These are phyloP conservation scores for Iselma pallidipennis DNA, from an alignment of 2,888 invertebrate genomes.

Conservation along the genomic window DNA sequence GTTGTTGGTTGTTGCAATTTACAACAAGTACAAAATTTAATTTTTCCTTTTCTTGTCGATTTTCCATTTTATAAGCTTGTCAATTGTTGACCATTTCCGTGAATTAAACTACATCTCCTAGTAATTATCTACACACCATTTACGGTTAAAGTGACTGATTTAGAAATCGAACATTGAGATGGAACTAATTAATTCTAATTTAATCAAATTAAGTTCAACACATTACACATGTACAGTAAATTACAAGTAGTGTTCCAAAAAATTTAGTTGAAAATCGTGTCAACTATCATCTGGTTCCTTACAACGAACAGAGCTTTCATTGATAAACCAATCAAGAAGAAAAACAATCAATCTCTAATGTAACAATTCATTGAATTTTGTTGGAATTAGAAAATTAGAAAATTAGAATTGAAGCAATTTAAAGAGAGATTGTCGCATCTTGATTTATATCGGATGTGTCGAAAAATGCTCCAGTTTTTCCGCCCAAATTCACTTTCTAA, in stretches of 20 bases:
- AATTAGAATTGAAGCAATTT: background rate
- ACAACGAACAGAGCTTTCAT: too few relatives aligned
- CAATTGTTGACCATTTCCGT: background rate
- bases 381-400: too few relatives aligned
- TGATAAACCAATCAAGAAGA: too few relatives aligned
- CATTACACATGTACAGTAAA: too few relatives aligned
- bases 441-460: background rate
- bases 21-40: background rate
- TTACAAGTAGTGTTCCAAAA: too few relatives aligned
- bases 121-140: conserved; percentile 8
- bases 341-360: too few relatives aligned
- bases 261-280: too few relatives aligned
- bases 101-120: background rate
- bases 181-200: conserved; percentile 29
- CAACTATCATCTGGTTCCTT: too few relatives aligned
- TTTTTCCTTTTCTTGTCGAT: background rate
- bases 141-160: conserved; percentile 17
- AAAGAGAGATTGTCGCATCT: too few relatives aligned
- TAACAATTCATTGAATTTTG: too few relatives aligned
- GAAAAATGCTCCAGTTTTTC: background rate
- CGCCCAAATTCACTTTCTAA: background rate
- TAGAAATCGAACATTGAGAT: conserved; percentile 24
- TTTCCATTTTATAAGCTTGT: background rate
- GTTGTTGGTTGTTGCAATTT: background rate
- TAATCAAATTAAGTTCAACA: conserved; percentile 17